Conservation (phyloP, 2,113 vertebrate genomes). For the Sardina pilchardus region DNA sequence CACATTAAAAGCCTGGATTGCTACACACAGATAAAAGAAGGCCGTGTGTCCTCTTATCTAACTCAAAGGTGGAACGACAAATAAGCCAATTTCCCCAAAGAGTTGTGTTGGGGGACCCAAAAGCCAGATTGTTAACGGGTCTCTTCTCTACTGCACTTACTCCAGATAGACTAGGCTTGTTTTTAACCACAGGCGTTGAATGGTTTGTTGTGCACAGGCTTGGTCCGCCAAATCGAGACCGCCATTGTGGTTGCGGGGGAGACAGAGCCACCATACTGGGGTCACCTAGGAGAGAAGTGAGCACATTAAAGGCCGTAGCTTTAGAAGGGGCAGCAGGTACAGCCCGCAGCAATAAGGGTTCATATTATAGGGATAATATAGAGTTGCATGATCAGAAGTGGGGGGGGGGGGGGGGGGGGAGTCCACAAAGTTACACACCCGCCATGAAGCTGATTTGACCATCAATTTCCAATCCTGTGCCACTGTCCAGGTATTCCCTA, state of each 20-base stretch:
- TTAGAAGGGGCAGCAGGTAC: not conserved
- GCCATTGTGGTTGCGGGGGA: constrained; percentile 24
- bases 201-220: constrained; percentile 38
- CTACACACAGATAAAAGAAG: not conserved
- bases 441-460: constrained; percentile 56
- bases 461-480: constrained; percentile 46
- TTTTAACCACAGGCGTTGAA: constrained; percentile 54
- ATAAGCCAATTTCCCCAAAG: no score
- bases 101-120: not conserved
- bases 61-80: no score
- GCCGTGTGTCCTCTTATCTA: no score
- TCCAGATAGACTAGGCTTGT: constrained; percentile 31
- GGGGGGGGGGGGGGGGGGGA: no score
- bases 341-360: not conserved
- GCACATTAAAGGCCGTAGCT: not conserved
- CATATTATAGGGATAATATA: not conserved
- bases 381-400: no score
- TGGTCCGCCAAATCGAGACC: constrained; percentile 20
- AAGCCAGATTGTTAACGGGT: not conserved
- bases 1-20: not conserved
- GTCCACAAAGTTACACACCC: constrained; percentile 47
- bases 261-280: constrained; percentile 43
- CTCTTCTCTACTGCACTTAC: constrained; percentile 47
- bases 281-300: constrained; percentile 48
- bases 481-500: constrained; percentile 49